These are phyloP conservation scores for Lutra lutra DNA, from an alignment of 2,797 vertebrate genomes.

Conservation along the genomic window DNA sequence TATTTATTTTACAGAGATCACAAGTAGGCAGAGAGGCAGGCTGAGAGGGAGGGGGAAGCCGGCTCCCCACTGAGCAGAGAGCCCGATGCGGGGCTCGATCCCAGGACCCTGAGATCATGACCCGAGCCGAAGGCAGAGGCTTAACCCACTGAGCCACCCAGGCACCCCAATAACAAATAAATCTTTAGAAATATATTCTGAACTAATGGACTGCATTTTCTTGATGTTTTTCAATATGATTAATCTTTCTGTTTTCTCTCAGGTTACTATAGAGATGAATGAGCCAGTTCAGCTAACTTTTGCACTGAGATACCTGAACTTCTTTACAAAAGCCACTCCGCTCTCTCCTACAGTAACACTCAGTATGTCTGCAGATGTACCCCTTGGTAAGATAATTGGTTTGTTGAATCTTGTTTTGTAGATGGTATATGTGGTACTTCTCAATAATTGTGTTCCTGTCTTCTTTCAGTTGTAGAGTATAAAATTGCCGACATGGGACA, in stretches of 20 bases:
- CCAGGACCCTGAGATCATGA: too few relatives aligned
- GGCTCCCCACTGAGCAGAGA: too few relatives aligned
- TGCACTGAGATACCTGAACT: conserved; percentile 98
- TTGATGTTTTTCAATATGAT: neutral
- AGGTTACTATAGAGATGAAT: conserved; percentile 99
- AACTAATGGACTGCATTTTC: neutral
- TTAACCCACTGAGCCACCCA: too few relatives aligned
- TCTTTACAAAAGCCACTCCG: conserved; percentile 98
- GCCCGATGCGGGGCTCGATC: too few relatives aligned
- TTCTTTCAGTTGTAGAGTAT: conserved; percentile 94
- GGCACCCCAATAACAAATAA: neutral
- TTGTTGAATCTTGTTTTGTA: conserved; percentile 16
- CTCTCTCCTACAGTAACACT: conserved; percentile 97
- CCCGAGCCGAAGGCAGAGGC: too few relatives aligned
- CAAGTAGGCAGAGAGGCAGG: too few relatives aligned
- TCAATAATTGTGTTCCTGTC: conserved; percentile 6
- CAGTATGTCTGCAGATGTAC: conserved; percentile 99
- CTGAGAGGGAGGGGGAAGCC: too few relatives aligned
- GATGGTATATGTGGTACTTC: neutral
- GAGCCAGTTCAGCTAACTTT: conserved; percentile 98
- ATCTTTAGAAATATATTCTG: neutral
- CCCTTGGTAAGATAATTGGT: conserved; percentile 90
- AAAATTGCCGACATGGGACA: conserved; percentile 98
- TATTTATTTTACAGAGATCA: too few relatives aligned
- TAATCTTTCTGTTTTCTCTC: neutral